Percentiles rank a stretch among this genome's conserved stretches.
phyloP scores from a whole-genome alignment of 2,113 vertebrate genomes.

The Limnothrissa miodon region DNA sequence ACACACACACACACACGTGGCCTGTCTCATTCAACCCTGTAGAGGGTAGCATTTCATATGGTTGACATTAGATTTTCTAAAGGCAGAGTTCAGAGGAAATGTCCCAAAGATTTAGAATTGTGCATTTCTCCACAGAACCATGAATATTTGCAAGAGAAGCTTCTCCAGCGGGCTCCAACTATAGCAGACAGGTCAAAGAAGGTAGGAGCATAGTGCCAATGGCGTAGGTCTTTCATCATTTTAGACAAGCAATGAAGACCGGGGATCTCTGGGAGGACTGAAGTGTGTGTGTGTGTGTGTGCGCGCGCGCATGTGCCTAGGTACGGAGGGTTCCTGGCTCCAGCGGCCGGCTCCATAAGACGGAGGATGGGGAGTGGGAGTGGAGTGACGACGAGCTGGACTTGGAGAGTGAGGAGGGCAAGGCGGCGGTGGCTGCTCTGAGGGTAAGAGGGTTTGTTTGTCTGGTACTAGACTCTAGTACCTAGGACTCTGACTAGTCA shows the following conservation, averaged over 20 bases:
- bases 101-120: neutral
- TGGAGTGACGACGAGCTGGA: slow-evolving; percentile 75
- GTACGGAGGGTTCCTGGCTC: slow-evolving; percentile 71
- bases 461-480: too few species aligned
- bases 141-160: slow-evolving; percentile 66
- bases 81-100: neutral
- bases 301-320: slow-evolving; percentile 34
- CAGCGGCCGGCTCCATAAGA: slow-evolving; percentile 72
- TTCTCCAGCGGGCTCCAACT: slow-evolving; percentile 67
- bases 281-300: neutral
- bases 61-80: neutral
- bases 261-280: neutral
- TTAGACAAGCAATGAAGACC: neutral
- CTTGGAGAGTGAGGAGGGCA: slow-evolving; percentile 72
- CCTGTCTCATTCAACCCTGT: neutral
- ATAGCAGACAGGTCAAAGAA: slow-evolving; percentile 70
- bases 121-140: slow-evolving; percentile 57
- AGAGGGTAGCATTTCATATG: neutral
- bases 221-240: neutral
- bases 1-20: too few species aligned
- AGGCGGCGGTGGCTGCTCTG: slow-evolving; percentile 66
- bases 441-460: slow-evolving; percentile 58
- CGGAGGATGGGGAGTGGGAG: slow-evolving; percentile 73
- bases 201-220: slow-evolving; percentile 45
- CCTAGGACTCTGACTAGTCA: too few species aligned